Evolutionary conservation across 2,888 invertebrate genomes (phyloP), one percentile per base, ranked within the genome.

Genomic region (Teinopalpus imperialis): DNA sequence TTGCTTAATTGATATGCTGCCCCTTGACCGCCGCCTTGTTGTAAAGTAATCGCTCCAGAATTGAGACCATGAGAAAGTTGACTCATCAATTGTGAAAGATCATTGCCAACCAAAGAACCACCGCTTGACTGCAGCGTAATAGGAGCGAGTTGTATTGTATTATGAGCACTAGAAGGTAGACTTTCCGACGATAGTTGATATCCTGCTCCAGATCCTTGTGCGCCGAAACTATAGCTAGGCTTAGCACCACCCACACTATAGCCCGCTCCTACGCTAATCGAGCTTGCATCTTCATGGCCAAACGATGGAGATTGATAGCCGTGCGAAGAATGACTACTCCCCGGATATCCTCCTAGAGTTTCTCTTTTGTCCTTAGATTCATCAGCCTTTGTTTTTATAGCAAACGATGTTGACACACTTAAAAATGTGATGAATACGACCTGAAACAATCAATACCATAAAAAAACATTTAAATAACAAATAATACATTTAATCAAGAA

Each of bases 201-300:
- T 23, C 69, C 62, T 39, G 64, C 66, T 9, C 68, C 64, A 23
- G 68, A 64, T 51, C 69, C 74, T 49, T 74, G 76, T 14, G 73
- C 76, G 4, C 66, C 74, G 27, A 72, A 78, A 37, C 50, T 72
- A 59, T 64, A 82, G 48, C 57, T 66, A 7, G 81, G 82, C 47
- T 86, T 86, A 1, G 69, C 75, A 36, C 86, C 87, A 8, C 88
- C 88, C 24, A 88, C 70, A 57, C 83, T 88, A 65, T 88, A 88
- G 9, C 88, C 88, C 3, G 88, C 88, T 4, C 88, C 87, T 13
- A 88, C 68, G 51, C 81, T 88, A 54, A 88, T 77, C 10, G 88
- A 66, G 49, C 72, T 86, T 31, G 79, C 79, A 7, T 81, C 88
- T 14, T 74, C 79, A n/a, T 82, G 83, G 1, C 78, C 63, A 3